Percentiles rank a stretch among this genome's conserved stretches.
These are phyloP conservation scores for Thalassophryne amazonica DNA, from an alignment of 2,797 vertebrate genomes.

Conservation along the genomic window DNA sequence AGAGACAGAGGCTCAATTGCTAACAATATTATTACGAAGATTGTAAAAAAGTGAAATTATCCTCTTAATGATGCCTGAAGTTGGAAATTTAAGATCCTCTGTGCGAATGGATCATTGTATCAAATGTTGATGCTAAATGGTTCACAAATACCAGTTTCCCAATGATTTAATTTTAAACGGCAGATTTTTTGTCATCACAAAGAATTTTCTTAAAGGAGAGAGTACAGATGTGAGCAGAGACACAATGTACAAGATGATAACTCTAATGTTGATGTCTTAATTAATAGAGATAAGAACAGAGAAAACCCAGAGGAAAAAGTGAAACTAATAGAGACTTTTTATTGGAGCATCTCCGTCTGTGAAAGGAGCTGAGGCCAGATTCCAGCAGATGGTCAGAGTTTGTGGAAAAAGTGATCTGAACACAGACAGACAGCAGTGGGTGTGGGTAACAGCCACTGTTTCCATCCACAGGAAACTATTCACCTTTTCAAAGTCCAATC, in stretches of 20 bases:
- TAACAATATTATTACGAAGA: no score
- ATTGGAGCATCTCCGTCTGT: conserved; percentile 30
- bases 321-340: conserved; percentile 16
- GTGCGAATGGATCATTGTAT: no score
- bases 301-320: neutral
- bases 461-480: conserved; percentile 31
- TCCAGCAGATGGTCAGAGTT: conserved; percentile 44
- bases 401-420: conserved; percentile 41
- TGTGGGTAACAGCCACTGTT: conserved; percentile 39
- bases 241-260: conserved; percentile 18
- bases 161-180: no score
- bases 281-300: conserved; percentile 1
- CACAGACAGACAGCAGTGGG: conserved; percentile 50
- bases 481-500: conserved; percentile 28
- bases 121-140: no score
- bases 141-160: no score
- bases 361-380: conserved; percentile 20
- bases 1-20: no score
- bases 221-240: neutral
- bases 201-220: neutral
- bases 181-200: conserved; percentile 1
- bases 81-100: no score
- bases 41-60: no score
- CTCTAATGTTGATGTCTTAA: conserved; percentile 4
- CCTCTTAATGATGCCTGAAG: no score